Evolutionary conservation across 2,888 invertebrate species (phyloP), one percentile per base, ranked within the genome.

Genomic region (Hecatera dysodea): DNA sequence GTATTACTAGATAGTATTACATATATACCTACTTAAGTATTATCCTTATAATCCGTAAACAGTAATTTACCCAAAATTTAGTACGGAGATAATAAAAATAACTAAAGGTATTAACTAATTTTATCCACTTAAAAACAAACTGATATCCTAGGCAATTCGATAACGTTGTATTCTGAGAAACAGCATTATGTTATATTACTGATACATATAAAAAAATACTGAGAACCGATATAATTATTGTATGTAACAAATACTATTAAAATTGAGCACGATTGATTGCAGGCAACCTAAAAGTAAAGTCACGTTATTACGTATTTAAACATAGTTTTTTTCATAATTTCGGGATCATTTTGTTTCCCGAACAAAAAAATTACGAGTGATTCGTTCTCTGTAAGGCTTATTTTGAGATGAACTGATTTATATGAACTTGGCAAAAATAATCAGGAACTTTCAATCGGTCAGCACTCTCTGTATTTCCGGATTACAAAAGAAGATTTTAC

Each of bases 161-260:
- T 76, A 67, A 80, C 50, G 22, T 24, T 50, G 11, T 50, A 22
- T 77, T 67, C 81, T 59, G 22, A 63, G 81, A 80, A 80, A 67
- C 36, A 50, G n/a, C 39, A n/a, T 75, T 63, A 55, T 36, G 12
- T 2, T 81, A 73, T 82, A 75, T 75, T 59, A 60, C 64, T 27
- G 19, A 27, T 61, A 39, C 61, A 56, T 17, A 36, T 56, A 22
- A 80, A 22, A 80, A 42, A 67, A 57, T 44, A 62, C 59, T 52
- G 17, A 63, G 52, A 80, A 67, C 22, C 33, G 65, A 74, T 80
- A 74, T 80, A 55, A 33, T 52, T n/a, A 66, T 22, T 65, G 42
- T 24, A 66, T 46, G 19, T 79, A 46, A 63, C 42, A 36, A 60
- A 55, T 60, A 46, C 7, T 48, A 69, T 50, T 42, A 36, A 68